Percentiles rank a stretch among this genome's conserved stretches.
Conservation (phyloP, 2,888 invertebrate species). For the Tipula unca region DNA sequence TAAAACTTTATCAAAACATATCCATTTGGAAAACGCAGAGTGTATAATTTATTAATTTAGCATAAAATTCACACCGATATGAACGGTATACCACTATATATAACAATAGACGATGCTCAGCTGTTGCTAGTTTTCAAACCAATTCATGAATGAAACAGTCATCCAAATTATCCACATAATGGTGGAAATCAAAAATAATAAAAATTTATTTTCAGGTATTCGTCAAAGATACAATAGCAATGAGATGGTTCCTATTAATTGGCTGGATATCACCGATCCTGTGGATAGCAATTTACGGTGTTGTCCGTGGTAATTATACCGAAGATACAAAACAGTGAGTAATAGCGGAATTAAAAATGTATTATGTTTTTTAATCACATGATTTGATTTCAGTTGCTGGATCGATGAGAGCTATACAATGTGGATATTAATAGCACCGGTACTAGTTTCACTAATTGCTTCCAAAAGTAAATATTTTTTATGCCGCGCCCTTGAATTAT, state of each 20-base stretch:
- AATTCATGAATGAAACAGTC: no score
- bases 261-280: constrained; percentile 59
- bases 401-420: constrained; percentile 52
- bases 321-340: constrained; percentile 48
- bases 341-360: neutral
- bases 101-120: no score
- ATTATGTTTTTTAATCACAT: neutral
- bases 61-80: no score
- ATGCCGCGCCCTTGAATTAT: neutral
- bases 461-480: constrained; percentile 35
- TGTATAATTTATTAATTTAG: no score
- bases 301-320: constrained; percentile 39
- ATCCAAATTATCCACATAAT: no score
- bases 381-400: constrained; percentile 52
- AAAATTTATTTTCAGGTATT: constrained; percentile 47
- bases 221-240: constrained; percentile 59
- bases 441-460: constrained; percentile 49
- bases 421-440: constrained; percentile 56
- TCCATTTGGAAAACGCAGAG: no score
- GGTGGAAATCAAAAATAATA: no score
- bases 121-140: no score
- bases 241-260: constrained; percentile 56
- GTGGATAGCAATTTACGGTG: constrained; percentile 25
- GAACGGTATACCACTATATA: no score
- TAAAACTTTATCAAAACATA: no score